Evolutionary conservation across 1,140 invertebrate species (phyloP).

Genomic region (Tetramorium simillimum): DNA sequence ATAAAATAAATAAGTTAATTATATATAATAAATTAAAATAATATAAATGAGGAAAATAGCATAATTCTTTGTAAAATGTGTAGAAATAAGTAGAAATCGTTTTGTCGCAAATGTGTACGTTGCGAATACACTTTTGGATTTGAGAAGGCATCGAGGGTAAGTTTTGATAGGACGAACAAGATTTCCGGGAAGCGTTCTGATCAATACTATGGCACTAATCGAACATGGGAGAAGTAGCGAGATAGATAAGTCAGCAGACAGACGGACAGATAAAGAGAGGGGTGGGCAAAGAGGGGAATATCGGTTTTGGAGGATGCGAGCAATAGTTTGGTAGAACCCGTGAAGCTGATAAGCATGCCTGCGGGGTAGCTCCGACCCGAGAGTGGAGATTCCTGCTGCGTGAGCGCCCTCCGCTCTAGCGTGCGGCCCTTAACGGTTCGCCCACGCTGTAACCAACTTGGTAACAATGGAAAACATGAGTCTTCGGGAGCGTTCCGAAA

Average conservation of each 20-base stretch:
- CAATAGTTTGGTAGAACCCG: slow-evolving; percentile 50
- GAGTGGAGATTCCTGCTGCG: slow-evolving; percentile 50
- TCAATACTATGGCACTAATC: slow-evolving; percentile 43
- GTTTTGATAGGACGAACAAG: slow-evolving; percentile 13
- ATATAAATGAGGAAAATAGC: not conserved
- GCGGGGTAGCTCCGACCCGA: slow-evolving; percentile 35
- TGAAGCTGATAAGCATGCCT: slow-evolving; percentile 55
- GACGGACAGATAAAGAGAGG: slow-evolving; percentile 46
- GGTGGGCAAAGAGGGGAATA: not conserved
- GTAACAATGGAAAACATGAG: slow-evolving; percentile 21
- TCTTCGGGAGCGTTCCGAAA: not conserved
- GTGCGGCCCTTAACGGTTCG: not conserved
- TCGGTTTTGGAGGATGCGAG: slow-evolving; percentile 27
- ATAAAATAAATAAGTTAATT: not conserved
- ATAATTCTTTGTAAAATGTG: not conserved
- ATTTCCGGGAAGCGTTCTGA: slow-evolving; percentile 29
- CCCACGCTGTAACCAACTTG: not conserved
- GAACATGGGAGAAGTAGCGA: slow-evolving; percentile 44
- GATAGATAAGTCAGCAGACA: slow-evolving; percentile 52
- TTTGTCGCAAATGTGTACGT: not conserved
- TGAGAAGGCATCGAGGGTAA: not conserved
- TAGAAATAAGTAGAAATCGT: not conserved
- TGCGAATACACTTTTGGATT: not conserved
- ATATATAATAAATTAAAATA: not conserved
- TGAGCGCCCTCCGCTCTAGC: not conserved